Percentiles rank a stretch among this genome's conserved stretches.
phyloP scores from a whole-genome alignment of 2,113 vertebrate species.

The Phalacrocorax aristotelis region DNA sequence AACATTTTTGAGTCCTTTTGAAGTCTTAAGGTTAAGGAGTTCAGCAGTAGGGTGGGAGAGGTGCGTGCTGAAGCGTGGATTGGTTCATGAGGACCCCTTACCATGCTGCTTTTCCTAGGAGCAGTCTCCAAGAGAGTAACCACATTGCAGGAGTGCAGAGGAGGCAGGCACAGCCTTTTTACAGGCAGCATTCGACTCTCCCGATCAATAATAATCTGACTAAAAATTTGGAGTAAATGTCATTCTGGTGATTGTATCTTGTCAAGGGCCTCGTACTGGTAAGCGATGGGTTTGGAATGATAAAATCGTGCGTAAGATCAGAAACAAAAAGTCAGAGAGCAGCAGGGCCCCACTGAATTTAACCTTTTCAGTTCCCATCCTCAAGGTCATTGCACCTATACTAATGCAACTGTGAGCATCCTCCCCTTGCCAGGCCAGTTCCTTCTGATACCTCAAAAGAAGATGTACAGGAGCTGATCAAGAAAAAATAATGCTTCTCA shows the following conservation, averaged over 20 bases:
- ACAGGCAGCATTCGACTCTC: background rate
- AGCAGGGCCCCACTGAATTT: background rate
- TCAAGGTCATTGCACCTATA: background rate
- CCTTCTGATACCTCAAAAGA: background rate
- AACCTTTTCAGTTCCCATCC: background rate
- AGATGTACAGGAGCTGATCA: background rate
- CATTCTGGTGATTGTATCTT: background rate
- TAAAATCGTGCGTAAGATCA: background rate
- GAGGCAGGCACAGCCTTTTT: background rate
- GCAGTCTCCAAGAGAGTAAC: background rate
- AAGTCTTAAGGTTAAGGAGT: background rate
- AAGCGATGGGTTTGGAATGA: background rate
- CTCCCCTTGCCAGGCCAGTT: background rate
- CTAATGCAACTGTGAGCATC: background rate
- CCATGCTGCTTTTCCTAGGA: background rate
- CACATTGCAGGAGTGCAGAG: background rate
- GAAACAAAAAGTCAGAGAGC: background rate
- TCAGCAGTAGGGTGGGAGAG: background rate
- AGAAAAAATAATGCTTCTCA: background rate
- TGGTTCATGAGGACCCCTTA: background rate
- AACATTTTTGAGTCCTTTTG: background rate
- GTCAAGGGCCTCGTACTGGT: background rate
- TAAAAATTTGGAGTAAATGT: constrained; percentile 8
- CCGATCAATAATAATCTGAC: background rate
- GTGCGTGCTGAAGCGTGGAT: background rate